A percentile compares a stretch with the other conserved stretches of the same genome.
Conservation (phyloP, 2,888 invertebrate genomes). For the Ceratothoa steindachneri region DNA sequence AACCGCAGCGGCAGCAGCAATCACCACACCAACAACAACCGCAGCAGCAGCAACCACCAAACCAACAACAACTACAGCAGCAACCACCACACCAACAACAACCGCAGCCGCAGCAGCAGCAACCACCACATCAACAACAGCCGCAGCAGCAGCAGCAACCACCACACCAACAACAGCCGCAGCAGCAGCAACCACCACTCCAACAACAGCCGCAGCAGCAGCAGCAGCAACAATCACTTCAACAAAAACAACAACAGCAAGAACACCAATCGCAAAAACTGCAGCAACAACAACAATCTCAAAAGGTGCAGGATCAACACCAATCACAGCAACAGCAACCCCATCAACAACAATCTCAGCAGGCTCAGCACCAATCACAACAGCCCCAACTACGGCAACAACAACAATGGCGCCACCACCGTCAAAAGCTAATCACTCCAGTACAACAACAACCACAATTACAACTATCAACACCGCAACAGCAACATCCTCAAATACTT, state of each 20-base stretch:
- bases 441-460: background rate
- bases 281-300: background rate
- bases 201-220: slow-evolving; percentile 1
- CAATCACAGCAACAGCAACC: background rate
- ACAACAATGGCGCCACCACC: background rate
- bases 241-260: background rate
- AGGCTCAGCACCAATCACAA: background rate
- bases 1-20: background rate
- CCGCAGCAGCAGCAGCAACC: background rate
- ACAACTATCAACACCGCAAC: background rate
- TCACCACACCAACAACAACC: background rate
- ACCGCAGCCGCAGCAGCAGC: background rate
- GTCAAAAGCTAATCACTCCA: background rate
- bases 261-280: background rate
- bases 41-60: background rate
- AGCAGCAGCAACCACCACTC: background rate
- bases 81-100: slow-evolving; percentile 18
- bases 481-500: background rate
- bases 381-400: background rate
- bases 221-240: background rate
- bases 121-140: background rate
- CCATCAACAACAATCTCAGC: background rate
- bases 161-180: background rate
- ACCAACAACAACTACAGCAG: background rate
- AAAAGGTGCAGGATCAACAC: background rate